Percentiles rank a stretch among this genome's conserved stretches.
Evolutionary conservation across 1,140 invertebrate genomes (phyloP).

Genomic region (Panagrolaimus sp.): DNA sequence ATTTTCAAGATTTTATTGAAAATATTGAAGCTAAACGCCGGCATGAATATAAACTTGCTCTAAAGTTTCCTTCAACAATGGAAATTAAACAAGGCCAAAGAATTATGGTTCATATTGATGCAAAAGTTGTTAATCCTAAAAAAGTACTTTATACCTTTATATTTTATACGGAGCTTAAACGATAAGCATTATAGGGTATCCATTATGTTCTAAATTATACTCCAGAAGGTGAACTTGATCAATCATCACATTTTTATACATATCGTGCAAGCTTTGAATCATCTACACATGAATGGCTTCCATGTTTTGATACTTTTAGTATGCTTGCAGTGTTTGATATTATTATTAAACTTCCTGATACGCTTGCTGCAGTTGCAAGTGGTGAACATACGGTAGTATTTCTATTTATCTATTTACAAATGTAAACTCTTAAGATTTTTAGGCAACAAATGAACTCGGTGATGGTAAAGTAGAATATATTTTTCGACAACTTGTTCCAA

Average conservation of each 20-base stretch:
- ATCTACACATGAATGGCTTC: conserved; percentile 34
- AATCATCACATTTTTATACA: neutral
- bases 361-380: conserved; percentile 26
- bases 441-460: conserved; percentile 13
- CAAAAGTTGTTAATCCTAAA: neutral
- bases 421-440: conserved; percentile 13
- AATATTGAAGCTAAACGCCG: neutral
- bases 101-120: neutral
- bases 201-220: neutral
- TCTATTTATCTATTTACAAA: conserved; percentile 18
- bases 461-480: conserved; percentile 32
- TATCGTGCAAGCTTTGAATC: neutral
- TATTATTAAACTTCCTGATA: conserved; percentile 29
- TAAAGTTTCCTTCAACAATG: neutral
- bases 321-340: conserved; percentile 41
- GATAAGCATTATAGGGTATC: neutral
- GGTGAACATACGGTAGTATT: conserved; percentile 36
- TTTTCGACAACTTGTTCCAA: conserved; percentile 46
- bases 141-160: neutral
- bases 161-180: neutral
- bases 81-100: neutral
- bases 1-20: neutral
- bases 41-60: neutral
- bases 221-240: neutral
- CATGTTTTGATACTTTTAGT: conserved; percentile 33